Percentiles rank a stretch among this genome's conserved stretches.
These are phyloP conservation scores for Aricia artaxerxes DNA, from an alignment of 2,888 invertebrate genomes.

Conservation along the genomic window DNA sequence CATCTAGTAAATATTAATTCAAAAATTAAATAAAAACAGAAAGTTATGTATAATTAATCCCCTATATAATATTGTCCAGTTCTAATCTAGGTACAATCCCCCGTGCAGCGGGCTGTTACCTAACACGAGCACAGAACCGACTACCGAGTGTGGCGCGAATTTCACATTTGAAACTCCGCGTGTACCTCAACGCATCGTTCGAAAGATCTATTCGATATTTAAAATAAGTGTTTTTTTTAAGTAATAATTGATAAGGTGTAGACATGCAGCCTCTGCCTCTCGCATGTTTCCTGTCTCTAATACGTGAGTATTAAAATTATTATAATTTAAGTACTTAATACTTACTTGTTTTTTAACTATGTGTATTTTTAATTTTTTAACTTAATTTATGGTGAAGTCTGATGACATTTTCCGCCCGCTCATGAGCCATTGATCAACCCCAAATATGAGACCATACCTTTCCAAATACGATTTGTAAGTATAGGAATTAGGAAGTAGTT, in stretches of 20 bases:
- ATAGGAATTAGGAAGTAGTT: too few relatives aligned
- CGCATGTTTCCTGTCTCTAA: conserved; percentile 68
- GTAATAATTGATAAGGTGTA: background rate
- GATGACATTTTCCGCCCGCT: too few relatives aligned
- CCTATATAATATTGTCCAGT: background rate
- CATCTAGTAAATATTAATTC: background rate
- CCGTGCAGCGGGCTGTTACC: background rate
- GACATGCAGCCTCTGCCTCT: conserved; percentile 60
- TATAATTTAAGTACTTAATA: too few relatives aligned
- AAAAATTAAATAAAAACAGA: background rate
- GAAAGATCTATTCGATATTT: background rate
- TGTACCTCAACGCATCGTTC: background rate
- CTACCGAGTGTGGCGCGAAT: background rate
- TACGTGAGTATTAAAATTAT: conserved; percentile 57
- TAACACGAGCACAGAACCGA: background rate
- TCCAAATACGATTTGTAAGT: too few relatives aligned
- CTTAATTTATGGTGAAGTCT: too few relatives aligned
- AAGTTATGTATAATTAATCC: background rate
- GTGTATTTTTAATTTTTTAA: too few relatives aligned
- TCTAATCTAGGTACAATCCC: background rate
- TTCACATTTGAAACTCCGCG: background rate
- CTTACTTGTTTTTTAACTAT: too few relatives aligned
- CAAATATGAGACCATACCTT: too few relatives aligned
- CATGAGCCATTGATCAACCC: too few relatives aligned
- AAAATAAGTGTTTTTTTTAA: background rate